Evolutionary conservation across 2,113 vertebrate genomes (phyloP), one percentile per base, ranked within the genome.

Genomic region (Chloropsis cyanopogon): DNA sequence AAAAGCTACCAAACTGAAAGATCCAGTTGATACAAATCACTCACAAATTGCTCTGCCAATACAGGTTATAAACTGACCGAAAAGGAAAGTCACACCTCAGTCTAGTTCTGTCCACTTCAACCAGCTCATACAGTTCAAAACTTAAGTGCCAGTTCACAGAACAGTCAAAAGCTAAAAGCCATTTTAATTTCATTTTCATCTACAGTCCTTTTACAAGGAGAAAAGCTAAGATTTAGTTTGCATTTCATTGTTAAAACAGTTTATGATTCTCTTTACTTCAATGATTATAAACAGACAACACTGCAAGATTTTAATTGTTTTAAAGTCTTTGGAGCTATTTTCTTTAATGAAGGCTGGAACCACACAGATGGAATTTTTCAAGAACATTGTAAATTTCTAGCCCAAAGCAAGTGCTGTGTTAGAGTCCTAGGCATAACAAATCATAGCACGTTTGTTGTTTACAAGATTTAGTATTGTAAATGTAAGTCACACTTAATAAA

Each of bases 41-140:
- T 82, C 90, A 78, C 61, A 91, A 85, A 95, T 39, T 79, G 64
- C 46, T 95, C 76, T 92, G 68, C 73, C 91, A 93, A 77, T 91
- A 91, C n/a, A 86, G 72, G 57, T 90, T 80, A 95, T 65, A 85
- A 93, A 94, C 28, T 44, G 79, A 82, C 33, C 23, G 6, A 86
- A 92, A 94, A 91, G 61, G 44, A 52, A 93, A 84, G 75, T 69
- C 64, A 52, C 24, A 23, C 35, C 23, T 60, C 37, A 64, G 50
- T 29, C 61, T 31, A 56, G 26, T 19, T 82, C 73, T 56, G 59
- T 47, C 39, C 53, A 22, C n/a, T 73, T 90, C 29, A 60, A 33
- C n/a, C 1, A 1, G 4, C 23, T 73, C 31, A 12, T 5, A 41
- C 33, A 63, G 47, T 46, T 71, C 37, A 47, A 77, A 80, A 46